phyloP scores from a whole-genome alignment of 2,888 invertebrate genomes.

The Pristionchus maxplancki region DNA sequence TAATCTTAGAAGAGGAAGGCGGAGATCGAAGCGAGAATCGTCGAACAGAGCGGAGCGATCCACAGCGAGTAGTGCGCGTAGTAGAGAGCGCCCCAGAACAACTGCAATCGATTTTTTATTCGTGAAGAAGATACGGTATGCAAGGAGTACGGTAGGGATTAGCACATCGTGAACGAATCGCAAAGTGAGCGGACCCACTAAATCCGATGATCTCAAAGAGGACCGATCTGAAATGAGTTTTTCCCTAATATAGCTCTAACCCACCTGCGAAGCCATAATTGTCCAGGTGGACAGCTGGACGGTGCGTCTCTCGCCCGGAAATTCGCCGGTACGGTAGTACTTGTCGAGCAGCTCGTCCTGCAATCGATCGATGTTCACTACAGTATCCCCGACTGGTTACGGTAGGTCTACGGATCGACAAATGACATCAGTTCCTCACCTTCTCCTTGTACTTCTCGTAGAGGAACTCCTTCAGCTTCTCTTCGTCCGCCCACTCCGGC shows the following conservation, averaged over 20 bases:
- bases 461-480: constrained; percentile 89
- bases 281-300: constrained; percentile 56
- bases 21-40: constrained; percentile 52
- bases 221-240: too few relatives aligned
- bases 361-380: background rate
- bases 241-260: too few relatives aligned
- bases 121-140: background rate
- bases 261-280: constrained; percentile 55
- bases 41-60: constrained; percentile 65
- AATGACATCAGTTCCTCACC: constrained; percentile 58
- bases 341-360: constrained; percentile 69
- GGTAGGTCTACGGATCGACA: background rate
- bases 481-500: constrained; percentile 81
- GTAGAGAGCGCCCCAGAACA: constrained; percentile 72
- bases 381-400: background rate
- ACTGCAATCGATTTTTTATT: constrained; percentile 52
- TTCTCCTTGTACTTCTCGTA: constrained; percentile 91
- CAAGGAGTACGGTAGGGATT: background rate
- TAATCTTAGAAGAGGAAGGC: constrained; percentile 47
- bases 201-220: too few relatives aligned
- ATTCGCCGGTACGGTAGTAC: constrained; percentile 71
- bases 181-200: too few relatives aligned
- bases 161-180: background rate
- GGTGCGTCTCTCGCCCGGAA: constrained; percentile 64
- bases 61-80: constrained; percentile 71